Evolutionary conservation across 2,888 invertebrate genomes (phyloP), one percentile per base, ranked within the genome.

Genomic region (Drosophila affinis): DNA sequence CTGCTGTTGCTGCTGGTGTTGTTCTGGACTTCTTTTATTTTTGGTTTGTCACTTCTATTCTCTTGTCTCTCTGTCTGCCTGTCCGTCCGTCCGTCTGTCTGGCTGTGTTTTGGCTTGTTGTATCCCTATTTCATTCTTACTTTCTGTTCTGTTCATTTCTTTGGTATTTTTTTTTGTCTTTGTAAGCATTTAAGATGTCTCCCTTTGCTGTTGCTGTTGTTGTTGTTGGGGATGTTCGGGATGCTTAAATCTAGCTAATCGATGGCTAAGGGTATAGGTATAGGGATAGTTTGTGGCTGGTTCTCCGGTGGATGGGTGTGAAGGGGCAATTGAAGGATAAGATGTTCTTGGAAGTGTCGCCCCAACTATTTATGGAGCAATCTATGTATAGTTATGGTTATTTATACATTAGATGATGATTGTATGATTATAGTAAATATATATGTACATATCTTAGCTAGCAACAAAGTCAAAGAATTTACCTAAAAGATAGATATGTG

Each of bases 1-100:
- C 57, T 61, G 51, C 72, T 59, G 45, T 67, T 72, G 57, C 68
- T 69, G 57, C 56, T 72, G 67, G 29, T 56, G 58, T 51, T 68
- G 60, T 65, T 65, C 46, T 49, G 49, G 60, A 51, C 67, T 63
- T 71, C 72, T 77, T 76, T 81, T 77, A 68, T 77, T 78, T 70
- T 75, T 79, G 69, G 64, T 71, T 71, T 80, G 73, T 78, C 80
- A 79, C 73, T 82, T 75, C 49, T 56, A 70, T 53, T 65, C 60
- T 72, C 48, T 72, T 77, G 73, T 76, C 60, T 79, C 57, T 72
- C 62, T 67, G 46, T 57, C 53, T 67, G 51, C 59, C 58, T 67
- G 51, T 59, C 58, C 56, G 52, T 54, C 21, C 3, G 58, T 72
- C 62, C 64, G 46, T 57, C 53, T 39, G 63, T 53, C 58, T 67